phyloP scores from a whole-genome alignment of 2,113 vertebrate genomes.

The Ammospiza nelsoni region DNA sequence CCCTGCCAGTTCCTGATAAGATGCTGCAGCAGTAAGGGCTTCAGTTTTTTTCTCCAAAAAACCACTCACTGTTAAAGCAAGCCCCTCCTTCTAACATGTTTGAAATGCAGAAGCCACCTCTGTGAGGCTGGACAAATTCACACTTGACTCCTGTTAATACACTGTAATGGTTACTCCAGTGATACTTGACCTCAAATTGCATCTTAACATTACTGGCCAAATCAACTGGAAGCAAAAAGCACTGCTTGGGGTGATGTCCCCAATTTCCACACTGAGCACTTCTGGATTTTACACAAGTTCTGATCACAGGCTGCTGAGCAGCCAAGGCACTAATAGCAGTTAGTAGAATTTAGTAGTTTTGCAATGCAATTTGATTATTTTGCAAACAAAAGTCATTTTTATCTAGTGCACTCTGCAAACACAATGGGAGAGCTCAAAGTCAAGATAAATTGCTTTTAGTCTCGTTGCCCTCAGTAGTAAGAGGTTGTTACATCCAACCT shows the following conservation, averaged over 20 bases:
- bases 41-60: rapidly evolving
- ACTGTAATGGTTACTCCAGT: background rate
- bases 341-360: background rate
- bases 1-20: constrained; percentile 28
- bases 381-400: constrained; percentile 47
- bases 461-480: background rate
- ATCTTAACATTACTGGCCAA: background rate
- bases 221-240: background rate
- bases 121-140: background rate
- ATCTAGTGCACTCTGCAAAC: constrained; percentile 38
- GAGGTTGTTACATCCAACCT: background rate
- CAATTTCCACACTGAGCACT: background rate
- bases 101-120: background rate
- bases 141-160: background rate
- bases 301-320: background rate
- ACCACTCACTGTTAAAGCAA: background rate
- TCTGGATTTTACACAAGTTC: background rate
- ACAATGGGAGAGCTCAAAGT: constrained; percentile 30
- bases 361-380: constrained; percentile 20
- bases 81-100: background rate
- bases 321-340: background rate
- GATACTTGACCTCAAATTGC: background rate
- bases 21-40: background rate
- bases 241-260: background rate
- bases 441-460: constrained; percentile 26